Evolutionary conservation across 2,113 vertebrate species (phyloP).

Genomic region (Empidonax alnorum): DNA sequence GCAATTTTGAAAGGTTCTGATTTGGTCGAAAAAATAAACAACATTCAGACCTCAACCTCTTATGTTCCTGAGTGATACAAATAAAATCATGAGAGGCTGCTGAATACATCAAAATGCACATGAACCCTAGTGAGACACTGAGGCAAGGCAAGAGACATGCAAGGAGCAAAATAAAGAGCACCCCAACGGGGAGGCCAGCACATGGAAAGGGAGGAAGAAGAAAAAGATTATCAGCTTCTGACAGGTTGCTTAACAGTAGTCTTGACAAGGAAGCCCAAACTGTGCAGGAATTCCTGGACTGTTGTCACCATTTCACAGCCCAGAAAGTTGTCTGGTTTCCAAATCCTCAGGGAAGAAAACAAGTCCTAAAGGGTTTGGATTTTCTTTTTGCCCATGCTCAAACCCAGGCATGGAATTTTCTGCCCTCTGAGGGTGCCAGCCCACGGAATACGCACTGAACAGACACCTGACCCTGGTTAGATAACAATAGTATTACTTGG

Average conservation of each 20-base stretch:
- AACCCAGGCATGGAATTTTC: not conserved
- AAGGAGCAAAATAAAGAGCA: not conserved
- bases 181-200: not conserved
- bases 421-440: not conserved
- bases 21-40: not conserved
- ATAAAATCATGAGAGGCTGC: not conserved
- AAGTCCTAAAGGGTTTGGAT: not conserved
- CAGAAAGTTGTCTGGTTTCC: not conserved
- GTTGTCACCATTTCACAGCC: not conserved
- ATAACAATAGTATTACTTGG: not conserved
- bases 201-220: fast-evolving
- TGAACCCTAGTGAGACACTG: not conserved
- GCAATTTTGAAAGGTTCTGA: not conserved
- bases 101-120: not conserved
- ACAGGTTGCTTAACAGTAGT: not conserved
- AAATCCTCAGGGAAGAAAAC: not conserved
- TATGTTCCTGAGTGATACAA: not conserved
- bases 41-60: not conserved
- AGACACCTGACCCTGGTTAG: not conserved
- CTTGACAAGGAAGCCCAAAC: not conserved
- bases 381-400: not conserved
- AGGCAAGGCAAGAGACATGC: fast-evolving
- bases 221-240: not conserved
- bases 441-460: not conserved
- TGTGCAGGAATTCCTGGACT: not conserved